Percentiles rank a stretch among this genome's conserved stretches.
Evolutionary conservation across 1,140 invertebrate genomes (phyloP).

Genomic region (Sycophaga agraensis): DNA sequence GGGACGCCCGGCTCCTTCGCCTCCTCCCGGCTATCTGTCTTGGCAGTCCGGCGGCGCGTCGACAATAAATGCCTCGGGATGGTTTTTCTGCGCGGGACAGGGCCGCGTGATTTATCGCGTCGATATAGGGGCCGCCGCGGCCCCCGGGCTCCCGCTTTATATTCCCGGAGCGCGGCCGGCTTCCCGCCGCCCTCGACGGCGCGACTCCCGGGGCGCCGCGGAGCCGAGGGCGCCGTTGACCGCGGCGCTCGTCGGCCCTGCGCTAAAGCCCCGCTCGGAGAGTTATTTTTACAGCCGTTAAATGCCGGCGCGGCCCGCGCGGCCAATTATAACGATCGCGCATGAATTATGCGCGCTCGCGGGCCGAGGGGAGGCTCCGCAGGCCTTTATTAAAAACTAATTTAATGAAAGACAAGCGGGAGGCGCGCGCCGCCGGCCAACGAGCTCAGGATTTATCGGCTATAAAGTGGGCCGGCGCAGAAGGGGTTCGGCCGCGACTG

Average conservation of each 20-base stretch:
- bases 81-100: conserved; percentile 20
- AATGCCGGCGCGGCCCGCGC: too few relatives aligned
- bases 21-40: too few relatives aligned
- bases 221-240: too few relatives aligned
- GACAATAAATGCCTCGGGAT: conserved; percentile 32
- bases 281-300: too few relatives aligned
- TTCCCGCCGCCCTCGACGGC: conserved; percentile 26
- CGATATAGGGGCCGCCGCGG: conserved; percentile 19
- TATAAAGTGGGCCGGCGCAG: conserved; percentile 15
- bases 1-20: too few relatives aligned
- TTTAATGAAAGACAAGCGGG: conserved; percentile 26
- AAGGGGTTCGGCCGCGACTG: conserved; percentile 27
- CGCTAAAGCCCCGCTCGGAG: too few relatives aligned
- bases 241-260: too few relatives aligned
- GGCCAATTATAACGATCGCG: conserved; percentile 21
- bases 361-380: too few relatives aligned
- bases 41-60: neutral
- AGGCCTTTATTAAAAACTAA: conserved; percentile 26
- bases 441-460: conserved; percentile 26
- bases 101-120: conserved; percentile 25
- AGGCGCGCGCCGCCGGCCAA: too few relatives aligned
- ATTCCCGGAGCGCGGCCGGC: conserved; percentile 19
- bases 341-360: conserved; percentile 26
- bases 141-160: conserved; percentile 10
- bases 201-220: too few relatives aligned